Percentiles rank a stretch among this genome's conserved stretches.
Evolutionary conservation across 2,797 vertebrate species (phyloP).

Genomic region (Eulemur mongoz): DNA sequence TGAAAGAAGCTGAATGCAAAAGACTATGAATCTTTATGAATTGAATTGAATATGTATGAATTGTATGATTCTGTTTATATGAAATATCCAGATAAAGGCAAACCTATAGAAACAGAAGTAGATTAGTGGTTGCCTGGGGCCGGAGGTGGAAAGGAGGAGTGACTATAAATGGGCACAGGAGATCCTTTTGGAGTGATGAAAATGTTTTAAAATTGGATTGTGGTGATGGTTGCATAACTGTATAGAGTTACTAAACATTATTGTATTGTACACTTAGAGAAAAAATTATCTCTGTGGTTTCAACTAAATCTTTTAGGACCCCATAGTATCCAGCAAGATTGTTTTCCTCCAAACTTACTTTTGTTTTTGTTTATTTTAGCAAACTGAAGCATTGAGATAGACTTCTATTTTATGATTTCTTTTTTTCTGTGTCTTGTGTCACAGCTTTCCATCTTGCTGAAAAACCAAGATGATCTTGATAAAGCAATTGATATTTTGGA

Average conservation of each 20-base stretch:
- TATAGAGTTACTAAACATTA: constrained; percentile 28
- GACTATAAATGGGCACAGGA: constrained; percentile 6
- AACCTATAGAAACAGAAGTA: background rate
- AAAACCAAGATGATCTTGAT: constrained; percentile 95
- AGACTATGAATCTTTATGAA: background rate
- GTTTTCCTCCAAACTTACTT: constrained; percentile 11
- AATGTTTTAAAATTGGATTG: constrained; percentile 53
- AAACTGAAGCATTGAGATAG: constrained; percentile 30
- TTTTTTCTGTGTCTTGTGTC: constrained; percentile 66
- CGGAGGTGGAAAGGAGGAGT: background rate
- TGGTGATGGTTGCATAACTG: background rate
- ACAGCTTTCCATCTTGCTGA: constrained; percentile 95
- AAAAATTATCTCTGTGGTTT: constrained; percentile 3
- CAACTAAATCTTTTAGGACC: constrained; percentile 32
- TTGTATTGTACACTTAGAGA: background rate
- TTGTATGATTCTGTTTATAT: constrained; percentile 13
- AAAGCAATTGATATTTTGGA: constrained; percentile 96
- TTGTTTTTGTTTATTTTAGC: constrained; percentile 44
- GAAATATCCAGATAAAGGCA: constrained; percentile 46
- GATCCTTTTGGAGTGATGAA: background rate
- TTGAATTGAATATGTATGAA: background rate
- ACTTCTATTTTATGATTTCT: constrained; percentile 44
- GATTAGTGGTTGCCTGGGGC: background rate
- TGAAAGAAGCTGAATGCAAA: constrained; percentile 1
- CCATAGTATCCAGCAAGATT: background rate